These are phyloP conservation scores for Thermophis baileyi DNA, from an alignment of 2,113 vertebrate species.

Conservation along the genomic window DNA sequence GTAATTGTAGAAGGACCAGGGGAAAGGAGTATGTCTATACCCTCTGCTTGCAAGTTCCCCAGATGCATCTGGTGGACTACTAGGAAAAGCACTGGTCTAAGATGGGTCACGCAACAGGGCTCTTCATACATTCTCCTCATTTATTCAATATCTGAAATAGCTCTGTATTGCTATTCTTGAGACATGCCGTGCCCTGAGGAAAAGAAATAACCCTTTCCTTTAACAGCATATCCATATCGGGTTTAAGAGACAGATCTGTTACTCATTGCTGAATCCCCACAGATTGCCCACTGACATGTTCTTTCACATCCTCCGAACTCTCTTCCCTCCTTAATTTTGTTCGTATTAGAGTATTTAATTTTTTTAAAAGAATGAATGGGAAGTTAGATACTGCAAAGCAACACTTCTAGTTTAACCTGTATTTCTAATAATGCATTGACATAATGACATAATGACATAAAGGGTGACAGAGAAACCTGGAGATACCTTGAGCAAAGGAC, in stretches of 20 bases:
- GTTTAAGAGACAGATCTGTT: background rate
- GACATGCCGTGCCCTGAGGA: conserved; percentile 31
- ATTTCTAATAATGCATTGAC: background rate
- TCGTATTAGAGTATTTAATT: background rate
- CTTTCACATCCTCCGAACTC: background rate
- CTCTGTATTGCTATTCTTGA: conserved; percentile 32
- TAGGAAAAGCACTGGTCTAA: background rate
- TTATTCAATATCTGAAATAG: conserved; percentile 34
- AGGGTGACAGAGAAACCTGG: background rate
- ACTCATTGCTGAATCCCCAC: background rate
- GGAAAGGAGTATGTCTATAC: background rate
- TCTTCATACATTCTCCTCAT: background rate
- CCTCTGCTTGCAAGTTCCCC: background rate
- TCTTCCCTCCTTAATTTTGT: background rate
- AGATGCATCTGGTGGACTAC: background rate
- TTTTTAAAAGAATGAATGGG: background rate
- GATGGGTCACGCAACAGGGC: background rate
- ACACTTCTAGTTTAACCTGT: background rate
- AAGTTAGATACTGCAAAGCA: background rate
- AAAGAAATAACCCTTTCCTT: conserved; percentile 42
- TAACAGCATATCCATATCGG: conserved; percentile 45
- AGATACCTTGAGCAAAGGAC: background rate
- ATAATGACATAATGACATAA: background rate
- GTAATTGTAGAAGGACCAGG: background rate
- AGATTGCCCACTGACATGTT: background rate